Base-by-base conservation (phyloP, 2,797 vertebrate genomes). In the Acestrorhynchus altus region DNA sequence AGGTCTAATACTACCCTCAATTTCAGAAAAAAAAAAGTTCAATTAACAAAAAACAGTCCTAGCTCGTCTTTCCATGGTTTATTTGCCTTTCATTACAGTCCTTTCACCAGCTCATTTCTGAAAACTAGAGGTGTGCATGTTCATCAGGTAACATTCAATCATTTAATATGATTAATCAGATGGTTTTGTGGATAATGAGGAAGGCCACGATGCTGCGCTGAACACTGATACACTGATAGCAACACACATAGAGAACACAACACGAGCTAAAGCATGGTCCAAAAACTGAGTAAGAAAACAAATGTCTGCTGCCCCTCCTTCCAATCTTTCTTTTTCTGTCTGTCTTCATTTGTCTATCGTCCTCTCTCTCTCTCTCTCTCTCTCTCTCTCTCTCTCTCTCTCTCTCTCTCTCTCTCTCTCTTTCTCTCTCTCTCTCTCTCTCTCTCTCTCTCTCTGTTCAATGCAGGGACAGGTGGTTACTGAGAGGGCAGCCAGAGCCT, bases 381-480 rank as follows among this genome's bases (percentile, higher is more conserved):
- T 20, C 22, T 73, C 75, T 73, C 59, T 81, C 63, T 79, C 66
- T 51, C 63, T 60, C 47, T 1, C 71, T n/a, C n/a, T n/a, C n/a
- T 61, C 75, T 56, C 31, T 60, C 57, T 61, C 54, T 68, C 66
- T 46, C 65, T 26, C 22, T 73, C 71, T 72, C 61, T 80, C 66
- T 80, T 59, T n/a, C n/a, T n/a, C n/a, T n/a, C n/a, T n/a, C n/a
- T n/a, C n/a, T n/a, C n/a, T n/a, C n/a, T n/a, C n/a, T n/a, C 76
- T 74, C 60, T 81, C 65, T 78, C 64, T 52, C 60, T 61, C 42
- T 1, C 68, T 46, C 79, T 54, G 74, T 40, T 57, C 89, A 90
- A 93, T 92, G 90, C 77, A 81, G 84, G 78, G 83, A 80, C 86
- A 90, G 90, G 88, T 90, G 86, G 90, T n/a, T n/a, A n/a, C 86